Conservation (phyloP, 2,797 vertebrate species). For the Anas acuta region DNA sequence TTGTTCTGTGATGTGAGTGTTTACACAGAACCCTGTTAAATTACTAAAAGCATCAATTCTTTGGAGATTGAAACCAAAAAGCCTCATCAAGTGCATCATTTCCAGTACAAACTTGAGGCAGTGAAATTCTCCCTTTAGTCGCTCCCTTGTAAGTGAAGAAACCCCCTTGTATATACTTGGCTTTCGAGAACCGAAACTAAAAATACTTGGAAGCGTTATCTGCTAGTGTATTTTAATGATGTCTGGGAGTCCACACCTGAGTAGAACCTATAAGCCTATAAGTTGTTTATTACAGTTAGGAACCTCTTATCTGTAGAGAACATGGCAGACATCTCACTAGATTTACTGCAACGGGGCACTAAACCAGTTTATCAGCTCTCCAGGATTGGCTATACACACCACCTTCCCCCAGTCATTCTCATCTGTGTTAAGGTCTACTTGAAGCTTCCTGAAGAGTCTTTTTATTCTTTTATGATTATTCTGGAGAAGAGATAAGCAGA, state of each 20-base stretch:
- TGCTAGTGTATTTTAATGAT: not conserved
- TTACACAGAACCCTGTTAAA: not conserved
- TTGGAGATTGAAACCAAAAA: not conserved
- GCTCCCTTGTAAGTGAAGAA: not conserved
- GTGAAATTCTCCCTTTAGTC: not conserved
- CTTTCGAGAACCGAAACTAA: not conserved
- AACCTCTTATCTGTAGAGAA: not conserved
- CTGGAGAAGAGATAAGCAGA: not conserved
- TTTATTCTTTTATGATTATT: not conserved
- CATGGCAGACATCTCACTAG: not conserved
- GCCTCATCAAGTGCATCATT: not conserved
- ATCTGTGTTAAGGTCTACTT: not conserved
- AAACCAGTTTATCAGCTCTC: constrained; percentile 32
- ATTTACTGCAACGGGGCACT: not conserved
- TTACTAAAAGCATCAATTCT: not conserved
- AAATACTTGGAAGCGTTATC: not conserved
- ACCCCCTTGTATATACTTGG: not conserved
- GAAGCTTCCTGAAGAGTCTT: not conserved
- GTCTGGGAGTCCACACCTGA: not conserved
- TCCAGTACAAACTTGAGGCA: not conserved
- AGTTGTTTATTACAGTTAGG: not conserved
- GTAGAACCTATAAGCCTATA: not conserved
- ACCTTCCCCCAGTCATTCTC: not conserved
- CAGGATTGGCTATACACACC: rapidly evolving
- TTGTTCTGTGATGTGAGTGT: not conserved